These are phyloP conservation scores for Mythimna impura DNA, from an alignment of 2,888 invertebrate species.

Conservation along the genomic window DNA sequence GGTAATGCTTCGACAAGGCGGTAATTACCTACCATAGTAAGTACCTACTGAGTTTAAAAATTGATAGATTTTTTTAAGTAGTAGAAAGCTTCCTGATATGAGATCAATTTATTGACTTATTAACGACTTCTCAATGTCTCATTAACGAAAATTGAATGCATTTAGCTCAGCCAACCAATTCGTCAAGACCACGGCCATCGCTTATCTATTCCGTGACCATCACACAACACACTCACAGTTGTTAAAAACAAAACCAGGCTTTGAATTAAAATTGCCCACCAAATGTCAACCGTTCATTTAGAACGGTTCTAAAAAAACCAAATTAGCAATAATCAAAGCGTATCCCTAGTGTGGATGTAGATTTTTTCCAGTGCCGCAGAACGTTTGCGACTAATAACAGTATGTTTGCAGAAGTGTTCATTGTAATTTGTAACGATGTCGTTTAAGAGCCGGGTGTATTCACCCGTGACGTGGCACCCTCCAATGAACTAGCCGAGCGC, in stretches of 20 bases:
- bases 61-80: background rate
- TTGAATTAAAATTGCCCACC: background rate
- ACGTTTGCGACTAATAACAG: constrained; percentile 16
- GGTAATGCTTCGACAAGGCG: background rate
- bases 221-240: background rate
- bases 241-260: background rate
- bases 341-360: background rate
- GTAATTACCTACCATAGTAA: background rate
- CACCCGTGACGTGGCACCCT: constrained; percentile 49
- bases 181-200: constrained; percentile 14
- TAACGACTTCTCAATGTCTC: background rate
- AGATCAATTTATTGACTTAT: constrained; percentile 4
- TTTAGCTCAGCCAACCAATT: background rate
- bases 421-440: constrained; percentile 25
- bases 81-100: background rate
- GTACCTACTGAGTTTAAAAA: no score
- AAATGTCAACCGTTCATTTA: background rate
- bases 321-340: background rate
- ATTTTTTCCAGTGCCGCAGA: background rate
- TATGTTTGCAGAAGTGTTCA: constrained; percentile 20
- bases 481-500: constrained; percentile 29
- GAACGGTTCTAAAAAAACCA: background rate
- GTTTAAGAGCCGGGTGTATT: constrained; percentile 23
- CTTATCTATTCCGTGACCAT: constrained; percentile 6
- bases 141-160: constrained; percentile 1